A percentile compares a stretch with the other conserved stretches of the same genome.
Evolutionary conservation across 2,797 vertebrate species (phyloP).

Genomic region (Poeciliopsis presidionis): DNA sequence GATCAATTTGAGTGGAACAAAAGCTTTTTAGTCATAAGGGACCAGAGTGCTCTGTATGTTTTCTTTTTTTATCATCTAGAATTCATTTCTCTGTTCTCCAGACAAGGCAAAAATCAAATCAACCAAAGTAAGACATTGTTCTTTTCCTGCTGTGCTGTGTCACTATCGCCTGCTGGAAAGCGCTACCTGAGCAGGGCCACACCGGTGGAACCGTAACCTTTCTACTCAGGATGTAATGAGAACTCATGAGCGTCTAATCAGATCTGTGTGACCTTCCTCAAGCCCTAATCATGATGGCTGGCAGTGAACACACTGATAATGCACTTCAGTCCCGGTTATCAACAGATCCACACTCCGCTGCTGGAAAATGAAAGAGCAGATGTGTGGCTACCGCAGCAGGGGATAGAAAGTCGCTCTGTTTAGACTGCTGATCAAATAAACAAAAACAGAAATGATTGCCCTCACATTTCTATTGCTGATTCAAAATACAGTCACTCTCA

Average conservation of each 20-base stretch:
- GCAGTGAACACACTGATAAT: constrained; percentile 79
- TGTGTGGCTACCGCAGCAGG: constrained; percentile 12
- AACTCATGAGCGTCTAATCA: constrained; percentile 80
- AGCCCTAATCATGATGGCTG: constrained; percentile 78
- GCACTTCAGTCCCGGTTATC: constrained; percentile 79
- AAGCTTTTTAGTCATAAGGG: constrained; percentile 54
- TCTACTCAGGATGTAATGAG: constrained; percentile 70
- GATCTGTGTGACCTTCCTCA: constrained; percentile 76
- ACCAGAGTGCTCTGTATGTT: constrained; percentile 31
- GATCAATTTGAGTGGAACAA: constrained; percentile 66
- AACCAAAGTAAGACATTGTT: constrained; percentile 26
- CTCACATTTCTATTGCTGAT: neutral
- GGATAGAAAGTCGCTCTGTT: constrained; percentile 37
- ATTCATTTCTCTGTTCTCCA: constrained; percentile 35
- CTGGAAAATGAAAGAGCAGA: constrained; percentile 65
- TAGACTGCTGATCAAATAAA: constrained; percentile 56
- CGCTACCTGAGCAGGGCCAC: constrained; percentile 54
- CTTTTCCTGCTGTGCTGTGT: constrained; percentile 5
- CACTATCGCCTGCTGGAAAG: constrained; percentile 30
- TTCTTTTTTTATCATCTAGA: constrained; percentile 41
- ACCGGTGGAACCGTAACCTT: constrained; percentile 62
- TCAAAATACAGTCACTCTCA: neutral
- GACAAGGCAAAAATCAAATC: constrained; percentile 61
- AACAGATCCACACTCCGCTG: constrained; percentile 68
- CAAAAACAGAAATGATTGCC: constrained; percentile 20